Conservation (phyloP, 2,113 vertebrate genomes). For the Caloenas nicobarica region DNA sequence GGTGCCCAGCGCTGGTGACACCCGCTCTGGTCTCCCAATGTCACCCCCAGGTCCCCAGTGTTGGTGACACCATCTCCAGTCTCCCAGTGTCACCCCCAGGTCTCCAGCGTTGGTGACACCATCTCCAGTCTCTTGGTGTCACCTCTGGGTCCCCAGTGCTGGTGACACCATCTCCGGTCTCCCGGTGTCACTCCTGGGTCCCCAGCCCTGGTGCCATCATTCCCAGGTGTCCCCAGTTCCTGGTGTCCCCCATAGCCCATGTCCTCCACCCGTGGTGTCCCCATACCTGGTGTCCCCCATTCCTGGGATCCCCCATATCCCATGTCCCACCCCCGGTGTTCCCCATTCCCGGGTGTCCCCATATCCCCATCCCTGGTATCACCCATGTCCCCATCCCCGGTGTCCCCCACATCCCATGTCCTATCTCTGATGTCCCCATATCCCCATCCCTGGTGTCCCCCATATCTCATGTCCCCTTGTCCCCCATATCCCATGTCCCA, state of each 20-base stretch:
- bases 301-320: not conserved
- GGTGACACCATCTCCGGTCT: too few species aligned
- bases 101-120: not conserved
- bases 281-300: too few species aligned
- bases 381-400: too few species aligned
- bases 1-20: too few species aligned
- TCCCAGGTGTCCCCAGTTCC: too few species aligned
- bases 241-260: not conserved
- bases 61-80: not conserved
- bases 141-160: too few species aligned
- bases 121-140: not conserved
- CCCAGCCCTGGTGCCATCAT: too few species aligned
- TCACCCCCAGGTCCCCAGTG: not conserved
- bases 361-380: not conserved
- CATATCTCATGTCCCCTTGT: too few species aligned
- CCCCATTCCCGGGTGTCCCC: not conserved
- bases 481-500: too few species aligned
- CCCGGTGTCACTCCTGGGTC: too few species aligned
- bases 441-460: not conserved
- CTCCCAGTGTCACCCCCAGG: not conserved
- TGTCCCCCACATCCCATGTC: not conserved
- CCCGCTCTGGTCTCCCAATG: not conserved
- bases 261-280: not conserved
- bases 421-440: too few species aligned
- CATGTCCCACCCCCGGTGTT: not conserved